Conservation (phyloP, 2,888 invertebrate species). For the Leptothorax acervorum region DNA sequence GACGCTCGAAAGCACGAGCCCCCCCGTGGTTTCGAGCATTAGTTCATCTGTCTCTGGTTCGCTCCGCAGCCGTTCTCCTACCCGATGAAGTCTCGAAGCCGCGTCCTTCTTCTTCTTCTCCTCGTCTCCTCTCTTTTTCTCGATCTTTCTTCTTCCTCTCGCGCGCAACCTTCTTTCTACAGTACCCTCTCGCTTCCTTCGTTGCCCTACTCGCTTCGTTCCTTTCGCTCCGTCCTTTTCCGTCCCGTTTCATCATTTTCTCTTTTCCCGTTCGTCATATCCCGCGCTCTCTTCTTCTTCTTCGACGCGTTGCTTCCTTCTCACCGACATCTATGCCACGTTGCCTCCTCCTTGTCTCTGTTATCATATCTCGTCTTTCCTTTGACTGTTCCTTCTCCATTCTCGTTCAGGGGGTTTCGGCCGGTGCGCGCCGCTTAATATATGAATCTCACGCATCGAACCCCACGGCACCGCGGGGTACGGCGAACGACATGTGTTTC, state of each 20-base stretch:
- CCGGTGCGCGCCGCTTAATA: slow-evolving; percentile 80
- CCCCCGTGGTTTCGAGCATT: slow-evolving; percentile 82
- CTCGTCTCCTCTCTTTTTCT: not conserved
- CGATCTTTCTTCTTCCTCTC: slow-evolving; percentile 6
- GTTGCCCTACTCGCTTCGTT: slow-evolving; percentile 6
- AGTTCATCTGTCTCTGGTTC: slow-evolving; percentile 84
- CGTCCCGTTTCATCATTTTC: slow-evolving; percentile 62
- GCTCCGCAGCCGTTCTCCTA: slow-evolving; percentile 78
- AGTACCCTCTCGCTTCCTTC: slow-evolving; percentile 40
- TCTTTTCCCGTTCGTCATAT: slow-evolving; percentile 24
- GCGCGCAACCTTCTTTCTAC: not conserved
- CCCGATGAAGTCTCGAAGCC: slow-evolving; percentile 72
- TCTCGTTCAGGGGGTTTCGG: slow-evolving; percentile 73
- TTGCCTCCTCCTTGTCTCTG: slow-evolving; percentile 43
- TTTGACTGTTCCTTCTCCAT: slow-evolving; percentile 21
- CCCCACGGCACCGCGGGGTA: slow-evolving; percentile 83
- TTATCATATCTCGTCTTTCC: slow-evolving; percentile 41
- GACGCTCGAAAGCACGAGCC: slow-evolving; percentile 81
- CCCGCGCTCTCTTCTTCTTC: slow-evolving; percentile 39
- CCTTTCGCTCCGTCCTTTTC: slow-evolving; percentile 48
- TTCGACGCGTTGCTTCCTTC: slow-evolving; percentile 43
- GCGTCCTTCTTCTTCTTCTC: slow-evolving; percentile 66
- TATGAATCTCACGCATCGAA: slow-evolving; percentile 85
- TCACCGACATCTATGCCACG: slow-evolving; percentile 56
- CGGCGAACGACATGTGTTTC: slow-evolving; percentile 85